phyloP scores from a whole-genome alignment of 2,797 vertebrate species.

The Sphaeramia orbicularis region DNA sequence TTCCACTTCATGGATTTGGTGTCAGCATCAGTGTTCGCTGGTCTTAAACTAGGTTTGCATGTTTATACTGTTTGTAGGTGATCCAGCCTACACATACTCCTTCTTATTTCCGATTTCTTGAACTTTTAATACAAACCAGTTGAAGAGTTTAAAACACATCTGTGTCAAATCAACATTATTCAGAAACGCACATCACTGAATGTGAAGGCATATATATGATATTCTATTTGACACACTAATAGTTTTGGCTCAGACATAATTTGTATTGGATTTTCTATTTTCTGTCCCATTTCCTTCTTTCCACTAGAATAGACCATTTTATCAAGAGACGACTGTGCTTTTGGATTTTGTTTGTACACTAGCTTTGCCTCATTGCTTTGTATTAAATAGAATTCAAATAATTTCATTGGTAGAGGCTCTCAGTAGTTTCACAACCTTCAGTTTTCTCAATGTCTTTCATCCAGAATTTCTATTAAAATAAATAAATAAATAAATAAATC shows the following conservation, averaged over 20 bases:
- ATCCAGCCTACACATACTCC: conserved; percentile 15
- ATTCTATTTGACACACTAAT: not conserved
- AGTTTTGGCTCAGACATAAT: conserved; percentile 26
- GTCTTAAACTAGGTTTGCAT: conserved; percentile 41
- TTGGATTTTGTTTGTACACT: conserved; percentile 42
- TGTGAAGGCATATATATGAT: conserved; percentile 1
- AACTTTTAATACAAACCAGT: conserved; percentile 2
- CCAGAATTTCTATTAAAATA: conserved; percentile 25
- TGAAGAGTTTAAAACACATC: not conserved
- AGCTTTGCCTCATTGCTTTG: conserved; percentile 38
- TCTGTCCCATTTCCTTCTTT: conserved; percentile 56
- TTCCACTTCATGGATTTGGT: conserved; percentile 56
- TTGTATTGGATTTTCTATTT: conserved; percentile 50
- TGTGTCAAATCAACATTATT: not conserved
- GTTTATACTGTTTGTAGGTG: conserved; percentile 16
- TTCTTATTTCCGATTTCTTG: not conserved
- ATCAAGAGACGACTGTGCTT: conserved; percentile 25
- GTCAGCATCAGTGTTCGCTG: conserved; percentile 32
- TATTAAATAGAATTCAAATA: conserved; percentile 52
- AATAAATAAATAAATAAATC: not conserved
- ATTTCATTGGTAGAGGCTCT: conserved; percentile 27
- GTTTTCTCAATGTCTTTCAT: conserved; percentile 9
- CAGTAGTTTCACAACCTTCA: conserved; percentile 36
- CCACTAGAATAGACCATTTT: conserved; percentile 40
- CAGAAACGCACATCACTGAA: conserved; percentile 2